Conservation (phyloP, 35 echinoderm and acorn worm genomes). For the Chiridota heheva region DNA sequence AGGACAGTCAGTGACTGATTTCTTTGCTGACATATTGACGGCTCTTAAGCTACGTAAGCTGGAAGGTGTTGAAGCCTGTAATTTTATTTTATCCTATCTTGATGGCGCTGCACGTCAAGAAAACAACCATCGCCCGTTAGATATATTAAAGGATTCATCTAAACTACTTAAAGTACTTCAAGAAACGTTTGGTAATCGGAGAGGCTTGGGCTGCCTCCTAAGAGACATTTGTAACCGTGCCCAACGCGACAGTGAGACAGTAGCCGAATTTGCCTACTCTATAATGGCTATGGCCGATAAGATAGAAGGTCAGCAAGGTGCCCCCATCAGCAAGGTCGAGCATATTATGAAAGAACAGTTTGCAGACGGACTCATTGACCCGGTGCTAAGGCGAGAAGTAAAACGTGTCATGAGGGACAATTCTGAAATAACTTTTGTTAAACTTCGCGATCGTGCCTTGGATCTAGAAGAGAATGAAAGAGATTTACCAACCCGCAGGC, state of each 20-base stretch:
- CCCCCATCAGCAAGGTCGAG: conserved; percentile 1
- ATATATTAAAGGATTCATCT: neutral
- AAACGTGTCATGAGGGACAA: conserved; percentile 34
- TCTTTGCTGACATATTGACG: neutral
- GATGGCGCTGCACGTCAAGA: neutral
- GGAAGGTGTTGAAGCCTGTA: neutral
- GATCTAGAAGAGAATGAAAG: neutral
- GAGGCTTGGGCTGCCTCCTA: neutral
- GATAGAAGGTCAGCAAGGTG: neutral
- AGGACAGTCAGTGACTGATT: neutral
- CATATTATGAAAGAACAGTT: conserved; percentile 60
- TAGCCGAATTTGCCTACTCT: neutral
- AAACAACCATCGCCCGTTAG: neutral
- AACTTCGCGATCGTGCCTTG: conserved; percentile 29
- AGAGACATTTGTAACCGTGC: neutral
- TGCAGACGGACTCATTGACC: conserved; percentile 31
- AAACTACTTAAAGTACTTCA: neutral
- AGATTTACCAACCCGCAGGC: neutral
- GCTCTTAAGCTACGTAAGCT: neutral
- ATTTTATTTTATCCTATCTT: neutral
- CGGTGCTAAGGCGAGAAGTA: conserved; percentile 35
- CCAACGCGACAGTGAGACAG: neutral
- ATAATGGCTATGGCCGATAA: conserved; percentile 2
- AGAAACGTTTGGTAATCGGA: conserved; percentile 5
- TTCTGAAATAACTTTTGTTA: conserved; percentile 24